phyloP scores from a whole-genome alignment of 2,797 vertebrate genomes.

The Crocidura indochinensis region DNA sequence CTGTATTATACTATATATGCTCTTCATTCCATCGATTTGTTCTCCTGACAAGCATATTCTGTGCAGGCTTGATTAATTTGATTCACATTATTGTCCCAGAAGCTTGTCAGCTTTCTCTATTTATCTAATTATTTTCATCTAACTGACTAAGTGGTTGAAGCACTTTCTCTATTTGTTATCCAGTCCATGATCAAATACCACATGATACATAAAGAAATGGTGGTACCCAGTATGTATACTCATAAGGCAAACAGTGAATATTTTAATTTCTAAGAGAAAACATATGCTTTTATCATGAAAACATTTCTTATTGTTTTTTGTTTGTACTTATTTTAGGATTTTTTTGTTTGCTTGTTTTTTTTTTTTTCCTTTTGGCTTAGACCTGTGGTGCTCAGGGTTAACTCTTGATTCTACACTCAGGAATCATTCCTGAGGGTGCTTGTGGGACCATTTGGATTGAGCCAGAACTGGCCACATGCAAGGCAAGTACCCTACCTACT shows the following conservation, averaged over 20 bases:
- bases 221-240: too few relatives aligned
- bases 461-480: too few relatives aligned
- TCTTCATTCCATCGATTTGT: neutral
- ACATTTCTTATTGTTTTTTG: too few relatives aligned
- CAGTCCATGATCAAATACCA: too few relatives aligned
- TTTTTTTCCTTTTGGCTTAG: neutral
- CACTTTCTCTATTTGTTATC: neutral
- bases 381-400: too few relatives aligned
- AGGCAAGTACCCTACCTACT: too few relatives aligned
- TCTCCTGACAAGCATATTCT: neutral
- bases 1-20: too few relatives aligned
- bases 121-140: neutral
- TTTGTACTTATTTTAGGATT: too few relatives aligned
- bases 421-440: too few relatives aligned
- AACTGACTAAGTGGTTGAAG: neutral
- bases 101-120: neutral
- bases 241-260: neutral
- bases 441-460: too few relatives aligned
- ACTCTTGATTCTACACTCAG: too few relatives aligned
- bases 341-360: too few relatives aligned
- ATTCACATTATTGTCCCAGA: neutral
- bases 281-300: neutral
- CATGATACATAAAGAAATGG: neutral
- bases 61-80: neutral
- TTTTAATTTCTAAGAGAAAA: neutral